Conservation (phyloP, 2,113 vertebrate genomes). For the Austrofundulus limnaeus region DNA sequence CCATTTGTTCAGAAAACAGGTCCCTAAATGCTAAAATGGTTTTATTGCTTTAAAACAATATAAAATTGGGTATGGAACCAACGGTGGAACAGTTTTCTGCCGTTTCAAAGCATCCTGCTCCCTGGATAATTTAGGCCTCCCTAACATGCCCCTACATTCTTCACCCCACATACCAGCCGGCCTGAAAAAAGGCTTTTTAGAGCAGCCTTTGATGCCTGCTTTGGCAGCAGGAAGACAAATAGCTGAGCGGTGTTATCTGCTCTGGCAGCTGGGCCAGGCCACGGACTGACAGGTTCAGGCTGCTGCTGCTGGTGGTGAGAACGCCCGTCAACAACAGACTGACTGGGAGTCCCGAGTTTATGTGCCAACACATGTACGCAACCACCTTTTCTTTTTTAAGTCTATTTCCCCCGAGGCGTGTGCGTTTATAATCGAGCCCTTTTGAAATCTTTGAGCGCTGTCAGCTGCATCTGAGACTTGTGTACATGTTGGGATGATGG, state of each 20-base stretch:
- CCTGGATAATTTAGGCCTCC: neutral
- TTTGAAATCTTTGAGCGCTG: conserved; percentile 33
- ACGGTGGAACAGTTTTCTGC: neutral
- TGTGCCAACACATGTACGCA: neutral
- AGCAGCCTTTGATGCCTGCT: conserved; percentile 42
- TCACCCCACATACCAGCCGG: conserved; percentile 20
- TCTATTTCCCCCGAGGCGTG: conserved; percentile 9
- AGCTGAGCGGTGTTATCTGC: conserved; percentile 32
- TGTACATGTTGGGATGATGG: conserved; percentile 31
- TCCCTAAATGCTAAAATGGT: no score
- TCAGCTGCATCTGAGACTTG: conserved; percentile 27
- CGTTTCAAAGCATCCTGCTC: neutral
- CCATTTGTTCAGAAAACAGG: no score
- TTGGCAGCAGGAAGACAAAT: conserved; percentile 44
- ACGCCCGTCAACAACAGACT: conserved; percentile 31
- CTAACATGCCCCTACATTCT: conserved; percentile 1
- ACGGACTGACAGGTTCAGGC: neutral
- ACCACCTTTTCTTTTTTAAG: neutral
- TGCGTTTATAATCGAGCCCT: conserved; percentile 42
- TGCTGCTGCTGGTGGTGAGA: conserved; percentile 5
- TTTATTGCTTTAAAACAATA: no score
- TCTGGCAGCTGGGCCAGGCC: conserved; percentile 30
- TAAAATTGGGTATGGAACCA: neutral
- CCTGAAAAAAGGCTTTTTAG: conserved; percentile 13
- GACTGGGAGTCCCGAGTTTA: conserved; percentile 8